Percentiles rank a stretch among this genome's conserved stretches.
Conservation (phyloP, 2,797 vertebrate genomes). For the Sebastolobus alascanus region DNA sequence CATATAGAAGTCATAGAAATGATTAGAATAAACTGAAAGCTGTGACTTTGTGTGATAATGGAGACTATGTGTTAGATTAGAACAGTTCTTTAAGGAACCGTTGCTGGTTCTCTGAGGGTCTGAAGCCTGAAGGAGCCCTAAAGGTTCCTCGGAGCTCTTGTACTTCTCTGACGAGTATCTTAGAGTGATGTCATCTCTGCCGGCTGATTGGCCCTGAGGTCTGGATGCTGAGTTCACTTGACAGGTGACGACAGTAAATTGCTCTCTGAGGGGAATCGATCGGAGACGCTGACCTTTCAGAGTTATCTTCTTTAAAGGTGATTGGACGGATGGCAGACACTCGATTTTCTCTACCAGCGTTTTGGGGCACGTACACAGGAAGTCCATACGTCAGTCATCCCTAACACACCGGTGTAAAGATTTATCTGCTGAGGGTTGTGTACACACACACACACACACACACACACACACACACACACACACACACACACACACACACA, state of each 20-base stretch:
- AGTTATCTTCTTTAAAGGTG: constrained; percentile 15
- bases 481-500: background rate
- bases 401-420: background rate
- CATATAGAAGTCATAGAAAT: background rate
- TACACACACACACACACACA: background rate
- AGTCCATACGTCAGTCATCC: constrained; percentile 39
- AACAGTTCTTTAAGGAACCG: background rate
- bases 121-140: background rate
- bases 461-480: background rate
- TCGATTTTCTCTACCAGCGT: background rate
- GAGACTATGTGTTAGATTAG: background rate
- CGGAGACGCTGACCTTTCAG: constrained; percentile 45
- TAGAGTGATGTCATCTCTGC: background rate
- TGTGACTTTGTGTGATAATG: background rate
- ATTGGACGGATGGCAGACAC: constrained; percentile 15
- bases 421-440: constrained; percentile 10
- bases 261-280: constrained; percentile 53
- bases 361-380: constrained; percentile 1
- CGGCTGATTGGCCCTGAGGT: background rate
- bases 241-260: constrained; percentile 39
- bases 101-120: background rate
- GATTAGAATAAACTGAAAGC: background rate
- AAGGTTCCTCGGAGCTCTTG: constrained; percentile 2
- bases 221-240: constrained; percentile 7
- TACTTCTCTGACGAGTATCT: background rate